Evolutionary conservation across 2,888 invertebrate species (phyloP).

Genomic region (Papilio elwesi): DNA sequence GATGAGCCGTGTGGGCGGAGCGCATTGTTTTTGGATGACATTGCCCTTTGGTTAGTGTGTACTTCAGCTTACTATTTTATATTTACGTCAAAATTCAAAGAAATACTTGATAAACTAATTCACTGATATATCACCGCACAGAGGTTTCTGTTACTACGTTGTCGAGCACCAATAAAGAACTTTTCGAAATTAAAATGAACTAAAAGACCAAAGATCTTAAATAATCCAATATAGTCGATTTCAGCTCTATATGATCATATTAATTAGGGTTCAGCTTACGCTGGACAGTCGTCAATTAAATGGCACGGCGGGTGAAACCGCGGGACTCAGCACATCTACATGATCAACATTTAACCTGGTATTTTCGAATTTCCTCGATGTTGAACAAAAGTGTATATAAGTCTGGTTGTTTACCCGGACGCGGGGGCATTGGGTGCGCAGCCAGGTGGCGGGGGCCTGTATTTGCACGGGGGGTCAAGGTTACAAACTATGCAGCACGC

Average conservation of each 20-base stretch:
- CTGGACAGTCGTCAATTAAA: not conserved
- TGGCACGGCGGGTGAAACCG: not conserved
- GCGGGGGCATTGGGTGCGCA: not conserved
- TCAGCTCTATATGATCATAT: too few species aligned
- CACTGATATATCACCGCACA: too few species aligned
- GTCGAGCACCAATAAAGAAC: too few species aligned
- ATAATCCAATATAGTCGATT: too few species aligned
- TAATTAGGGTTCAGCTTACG: too few species aligned
- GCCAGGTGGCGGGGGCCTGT: constrained; percentile 20
- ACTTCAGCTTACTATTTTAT: not conserved
- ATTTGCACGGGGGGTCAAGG: constrained; percentile 31
- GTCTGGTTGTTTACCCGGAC: constrained; percentile 21
- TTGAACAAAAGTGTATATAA: not conserved
- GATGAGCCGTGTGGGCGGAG: constrained; percentile 19
- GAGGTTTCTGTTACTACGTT: too few species aligned
- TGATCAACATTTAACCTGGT: not conserved
- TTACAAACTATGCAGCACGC: constrained; percentile 15
- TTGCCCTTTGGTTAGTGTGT: not conserved
- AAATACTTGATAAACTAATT: too few species aligned
- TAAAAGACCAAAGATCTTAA: too few species aligned
- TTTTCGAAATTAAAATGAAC: too few species aligned
- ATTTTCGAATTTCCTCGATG: not conserved
- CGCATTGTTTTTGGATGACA: constrained; percentile 12
- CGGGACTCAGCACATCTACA: too few species aligned
- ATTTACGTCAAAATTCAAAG: not conserved